Base-by-base conservation (phyloP, 2,888 invertebrate species). In the Stenoptilia bipunctidactyla region DNA sequence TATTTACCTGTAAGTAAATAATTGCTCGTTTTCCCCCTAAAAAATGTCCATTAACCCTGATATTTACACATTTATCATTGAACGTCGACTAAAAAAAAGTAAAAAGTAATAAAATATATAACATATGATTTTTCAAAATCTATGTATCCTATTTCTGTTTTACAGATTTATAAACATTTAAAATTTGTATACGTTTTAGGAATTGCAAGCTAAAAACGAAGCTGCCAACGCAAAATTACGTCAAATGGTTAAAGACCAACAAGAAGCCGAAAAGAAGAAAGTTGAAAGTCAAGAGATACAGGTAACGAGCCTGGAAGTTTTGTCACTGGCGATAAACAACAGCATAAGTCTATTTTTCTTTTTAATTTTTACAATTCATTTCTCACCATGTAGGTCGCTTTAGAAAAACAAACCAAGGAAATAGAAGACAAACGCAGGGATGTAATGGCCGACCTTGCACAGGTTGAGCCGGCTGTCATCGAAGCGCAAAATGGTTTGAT, bases 171-270 rank as follows among this genome's bases (percentile, higher is more conserved):
- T n/a, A n/a, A n/a, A n/a, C n/a, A n/a, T n/a, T n/a, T n/a, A n/a
- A n/a, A n/a, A n/a, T n/a, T n/a, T n/a, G n/a, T n/a, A n/a, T n/a
- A n/a, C n/a, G 8, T 20, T 20, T 20, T 40, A 90, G 87, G 94
- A 94, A 75, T 73, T 95, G 14, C 96, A 97, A 87, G 94, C 96
- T 34, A 99, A 99, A 85, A 99, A 99, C 66, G 96, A 97, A 66
- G 97, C 98, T 1, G 99, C 99, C 39, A 99, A 99, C 72, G 94
- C 96, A n/a, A 99, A 99, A 79, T 86, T 99, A 38, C 92, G 96
- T 51, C 98, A 99, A 74, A 99, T 99, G 99, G 94, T 98, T 37
- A 97, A 97, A 84, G 97, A 98, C 77, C 98, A 98, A 71, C 98
- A 98, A 62, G 98, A 98, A 72, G 99, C 99, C 1, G 99, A 99